phyloP scores from a whole-genome alignment of 2,888 invertebrate genomes.

The Mimumesa dahlbomi region DNA sequence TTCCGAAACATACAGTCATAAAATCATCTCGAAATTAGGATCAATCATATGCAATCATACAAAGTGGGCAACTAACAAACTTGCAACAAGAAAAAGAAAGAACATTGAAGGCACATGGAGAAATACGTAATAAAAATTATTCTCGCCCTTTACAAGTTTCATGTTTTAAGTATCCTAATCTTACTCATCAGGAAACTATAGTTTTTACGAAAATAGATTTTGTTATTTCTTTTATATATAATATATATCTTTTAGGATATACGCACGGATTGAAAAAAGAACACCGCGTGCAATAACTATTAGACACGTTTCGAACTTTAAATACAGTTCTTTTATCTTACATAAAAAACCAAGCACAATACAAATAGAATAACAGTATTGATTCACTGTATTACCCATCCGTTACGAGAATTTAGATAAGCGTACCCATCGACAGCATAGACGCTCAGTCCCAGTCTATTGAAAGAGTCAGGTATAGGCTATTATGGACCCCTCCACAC shows the following conservation, averaged over 20 bases:
- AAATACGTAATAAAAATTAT: slow-evolving; percentile 28
- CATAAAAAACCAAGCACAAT: slow-evolving; percentile 20
- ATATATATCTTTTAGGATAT: not conserved
- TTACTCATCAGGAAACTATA: not conserved
- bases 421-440: no score
- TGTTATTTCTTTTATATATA: slow-evolving; percentile 2
- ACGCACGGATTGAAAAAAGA: slow-evolving; percentile 1
- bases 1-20: no score
- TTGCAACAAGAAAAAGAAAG: slow-evolving; percentile 37
- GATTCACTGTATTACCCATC: slow-evolving; percentile 47
- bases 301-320: slow-evolving; percentile 15
- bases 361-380: slow-evolving; percentile 28
- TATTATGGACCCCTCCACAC: no score
- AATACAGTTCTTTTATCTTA: no score
- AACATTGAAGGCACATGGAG: slow-evolving; percentile 23
- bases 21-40: slow-evolving; percentile 12
- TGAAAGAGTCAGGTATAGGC: no score
- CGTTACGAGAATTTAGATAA: slow-evolving; percentile 6
- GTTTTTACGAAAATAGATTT: slow-evolving; percentile 13
- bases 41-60: slow-evolving; percentile 21
- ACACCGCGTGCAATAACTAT: slow-evolving; percentile 7
- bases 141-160: slow-evolving; percentile 10
- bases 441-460: no score
- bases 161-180: not conserved
- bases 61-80: slow-evolving; percentile 24